Base-by-base conservation (phyloP, 2,888 invertebrate species). In the Blastobasis adustella region DNA sequence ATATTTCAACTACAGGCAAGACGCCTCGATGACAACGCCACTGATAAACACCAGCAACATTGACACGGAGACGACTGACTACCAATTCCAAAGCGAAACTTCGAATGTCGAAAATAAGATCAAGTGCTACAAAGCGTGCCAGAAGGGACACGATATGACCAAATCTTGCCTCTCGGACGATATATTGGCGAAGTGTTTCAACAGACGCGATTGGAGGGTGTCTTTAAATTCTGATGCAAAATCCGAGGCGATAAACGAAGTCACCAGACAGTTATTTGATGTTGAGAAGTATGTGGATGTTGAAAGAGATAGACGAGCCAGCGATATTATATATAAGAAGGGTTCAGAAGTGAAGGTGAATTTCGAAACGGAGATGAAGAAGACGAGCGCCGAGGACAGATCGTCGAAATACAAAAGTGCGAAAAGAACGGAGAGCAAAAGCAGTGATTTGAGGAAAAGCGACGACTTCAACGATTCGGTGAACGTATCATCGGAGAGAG, bases 141-240 rank as follows among this genome's bases (percentile, higher is more conserved):
- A 81, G 43, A 81, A 79, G 47, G 74, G 80, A 41, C 62, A 61
- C 10, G 65, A 66, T 42, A 63, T 69, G 7, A 54, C 66, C 0
- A 79, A 80, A 59, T 57, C 71, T 1, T 75, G 79, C 50, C 69
- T 84, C 68, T 85, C 87, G 0, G 87, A 88, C 52, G 87, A 87
- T 58, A 84, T 87, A 10, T 54, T 88, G 43, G 73, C 81, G 0
- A 88, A 87, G 69, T 87, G 83, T 54, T 45, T 87, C 5, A 83
- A 74, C 4, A 70, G 86, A 55, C 63, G 87, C 8, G 76, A 80
- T 49, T 87, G 87, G 87, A 71, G 62, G 5, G 23, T 23, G 23
- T 23, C 23, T 2, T 23, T 23, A 23, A 66, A 66, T 3, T 61
- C 75, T 36, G 66, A 71, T 5, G 55, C 53, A 1, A 71, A 63